Conservation (phyloP, 1,140 invertebrate genomes). For the Diabrotica virgifera region DNA sequence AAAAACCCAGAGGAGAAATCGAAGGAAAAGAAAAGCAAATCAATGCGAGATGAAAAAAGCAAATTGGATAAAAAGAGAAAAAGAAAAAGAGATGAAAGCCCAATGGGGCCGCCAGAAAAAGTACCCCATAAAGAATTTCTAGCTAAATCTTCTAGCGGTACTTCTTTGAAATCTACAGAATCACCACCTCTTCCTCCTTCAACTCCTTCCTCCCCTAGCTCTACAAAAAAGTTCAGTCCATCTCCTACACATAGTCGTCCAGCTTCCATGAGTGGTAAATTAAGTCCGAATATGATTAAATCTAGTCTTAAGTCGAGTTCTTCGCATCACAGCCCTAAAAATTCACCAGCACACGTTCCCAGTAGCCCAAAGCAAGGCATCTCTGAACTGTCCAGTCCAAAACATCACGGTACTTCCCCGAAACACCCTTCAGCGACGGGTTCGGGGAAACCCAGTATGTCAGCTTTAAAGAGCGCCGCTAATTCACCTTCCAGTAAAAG, state of each 20-base stretch:
- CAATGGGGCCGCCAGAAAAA: constrained; percentile 83
- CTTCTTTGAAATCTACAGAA: constrained; percentile 71
- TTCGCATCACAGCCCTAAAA: constrained; percentile 68
- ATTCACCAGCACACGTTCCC: constrained; percentile 66
- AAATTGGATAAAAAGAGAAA: constrained; percentile 76
- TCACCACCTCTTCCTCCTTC: constrained; percentile 57
- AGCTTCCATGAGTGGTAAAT: constrained; percentile 50
- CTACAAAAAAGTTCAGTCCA: constrained; percentile 64
- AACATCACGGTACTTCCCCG: constrained; percentile 58
- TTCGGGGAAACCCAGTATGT: constrained; percentile 85
- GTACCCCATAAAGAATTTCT: constrained; percentile 69
- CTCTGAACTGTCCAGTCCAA: constrained; percentile 61
- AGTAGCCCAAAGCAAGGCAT: constrained; percentile 64
- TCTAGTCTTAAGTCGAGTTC: constrained; percentile 53
- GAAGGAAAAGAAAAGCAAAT: constrained; percentile 62
- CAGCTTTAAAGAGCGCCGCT: constrained; percentile 76
- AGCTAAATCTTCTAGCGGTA: constrained; percentile 66
- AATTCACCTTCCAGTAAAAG: constrained; percentile 57
- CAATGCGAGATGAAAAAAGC: constrained; percentile 57
- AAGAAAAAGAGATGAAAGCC: constrained; percentile 68
- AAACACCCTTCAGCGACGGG: constrained; percentile 68
- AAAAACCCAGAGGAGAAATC: constrained; percentile 56
- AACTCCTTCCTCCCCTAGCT: constrained; percentile 61
- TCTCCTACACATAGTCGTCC: constrained; percentile 61
- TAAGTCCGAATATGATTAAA: constrained; percentile 56